Percentiles rank a stretch among this genome's conserved stretches.
Evolutionary conservation across 2,888 invertebrate species (phyloP).

Genomic region (Drosophila kuntzei): DNA sequence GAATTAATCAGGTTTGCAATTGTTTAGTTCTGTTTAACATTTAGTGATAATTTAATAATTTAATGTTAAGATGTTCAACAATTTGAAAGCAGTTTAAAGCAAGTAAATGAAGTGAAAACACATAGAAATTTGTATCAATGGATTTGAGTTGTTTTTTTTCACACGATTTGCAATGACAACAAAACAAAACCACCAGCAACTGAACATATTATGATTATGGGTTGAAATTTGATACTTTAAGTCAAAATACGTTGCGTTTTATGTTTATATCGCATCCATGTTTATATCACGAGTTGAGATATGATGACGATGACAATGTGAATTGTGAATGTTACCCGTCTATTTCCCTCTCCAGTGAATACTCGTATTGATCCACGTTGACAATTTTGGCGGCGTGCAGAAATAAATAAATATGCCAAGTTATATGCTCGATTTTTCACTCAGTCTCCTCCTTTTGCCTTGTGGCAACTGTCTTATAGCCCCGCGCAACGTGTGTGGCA

Average conservation of each 20-base stretch:
- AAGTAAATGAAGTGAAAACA: slow-evolving; percentile 48
- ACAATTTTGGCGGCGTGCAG: slow-evolving; percentile 66
- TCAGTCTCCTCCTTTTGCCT: slow-evolving; percentile 8
- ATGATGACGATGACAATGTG: slow-evolving; percentile 35
- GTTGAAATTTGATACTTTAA: slow-evolving; percentile 69
- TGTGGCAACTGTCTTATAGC: slow-evolving; percentile 12
- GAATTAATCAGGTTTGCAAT: slow-evolving; percentile 59
- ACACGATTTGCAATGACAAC: slow-evolving; percentile 41
- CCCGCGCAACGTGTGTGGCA: slow-evolving; percentile 59
- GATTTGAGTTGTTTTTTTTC: slow-evolving; percentile 59
- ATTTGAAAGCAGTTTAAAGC: slow-evolving; percentile 21
- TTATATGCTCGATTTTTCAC: slow-evolving; percentile 46
- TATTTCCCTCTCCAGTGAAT: not conserved
- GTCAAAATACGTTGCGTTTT: slow-evolving; percentile 61
- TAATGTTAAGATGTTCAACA: slow-evolving; percentile 11
- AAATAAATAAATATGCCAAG: slow-evolving; percentile 64
- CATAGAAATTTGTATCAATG: slow-evolving; percentile 50
- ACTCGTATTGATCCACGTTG: slow-evolving; percentile 70
- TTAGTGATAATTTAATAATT: slow-evolving; percentile 13
- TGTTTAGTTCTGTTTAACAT: slow-evolving; percentile 23
- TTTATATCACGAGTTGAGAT: slow-evolving; percentile 46
- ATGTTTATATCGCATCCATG: slow-evolving; percentile 47
- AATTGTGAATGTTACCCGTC: slow-evolving; percentile 16
- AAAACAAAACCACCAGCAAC: slow-evolving; percentile 19
- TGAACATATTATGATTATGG: slow-evolving; percentile 63